Base-by-base conservation (phyloP, 2,797 vertebrate genomes). In the Apogon talboti region DNA sequence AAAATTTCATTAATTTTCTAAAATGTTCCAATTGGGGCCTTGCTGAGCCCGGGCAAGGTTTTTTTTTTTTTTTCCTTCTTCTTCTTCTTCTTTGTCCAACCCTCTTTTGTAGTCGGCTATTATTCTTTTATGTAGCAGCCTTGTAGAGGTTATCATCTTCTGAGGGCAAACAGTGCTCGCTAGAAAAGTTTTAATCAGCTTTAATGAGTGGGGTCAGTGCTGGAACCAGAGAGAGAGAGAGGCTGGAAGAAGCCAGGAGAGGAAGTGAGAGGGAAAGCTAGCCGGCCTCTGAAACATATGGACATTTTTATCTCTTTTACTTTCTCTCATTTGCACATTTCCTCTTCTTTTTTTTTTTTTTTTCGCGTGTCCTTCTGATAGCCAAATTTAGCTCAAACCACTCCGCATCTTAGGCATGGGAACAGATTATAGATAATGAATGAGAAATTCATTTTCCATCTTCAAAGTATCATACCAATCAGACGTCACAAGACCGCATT, bases 1-100 rank as follows among this genome's bases (percentile, higher is more conserved):
- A 93, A 94, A 93, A 93, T 93, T 93, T 94, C 92, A 95, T 95
- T 94, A 92, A 95, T 94, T 95, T 94, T 94, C 92, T 92, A 94
- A 94, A 95, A 94, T 94, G 92, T 92, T 94, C 89, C 93, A 92
- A 92, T 92, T 92, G 91, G 89, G 90, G 87, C 88, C 80, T 90
- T 87, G 90, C 85, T 88, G 87, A 86, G 87, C 86, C 74, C 78
- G 48, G 86, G 78, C 67, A 85, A 84, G 81, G 78, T 40, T 59
- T 76, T 61, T 81, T 85, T 83, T 87, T 2, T 24, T 15, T 19
- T 9, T 18, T 45, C 9, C n/a, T n/a, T n/a, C 3, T 24, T 40
- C 57, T 75, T 61, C 81, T 85, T 83, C 87, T 83, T 90, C 90
- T 92, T 92, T 92, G 92, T 92, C 88, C 92, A 87, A 87, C 82